Conservation (phyloP, 2,113 vertebrate species). For the Hypanus sabinus region DNA sequence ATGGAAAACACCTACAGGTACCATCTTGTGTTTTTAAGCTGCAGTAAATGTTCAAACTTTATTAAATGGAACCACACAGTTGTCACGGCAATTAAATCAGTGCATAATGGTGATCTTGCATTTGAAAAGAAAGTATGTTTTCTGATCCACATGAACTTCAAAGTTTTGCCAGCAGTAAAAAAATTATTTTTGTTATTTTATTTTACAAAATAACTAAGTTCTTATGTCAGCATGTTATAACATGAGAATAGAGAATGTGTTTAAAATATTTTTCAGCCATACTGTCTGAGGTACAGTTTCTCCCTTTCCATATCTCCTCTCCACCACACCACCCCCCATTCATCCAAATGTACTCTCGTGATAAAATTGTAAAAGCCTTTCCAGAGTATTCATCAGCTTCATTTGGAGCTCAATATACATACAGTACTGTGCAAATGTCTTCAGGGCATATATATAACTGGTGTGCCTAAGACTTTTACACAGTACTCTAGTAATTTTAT, state of each 20-base stretch:
- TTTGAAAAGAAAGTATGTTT: background rate
- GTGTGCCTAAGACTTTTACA: too few species aligned
- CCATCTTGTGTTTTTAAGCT: background rate
- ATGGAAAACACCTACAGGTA: conserved; percentile 85
- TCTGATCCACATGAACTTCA: background rate
- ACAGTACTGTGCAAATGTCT: too few species aligned
- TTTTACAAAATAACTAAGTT: background rate
- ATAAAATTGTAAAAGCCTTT: background rate
- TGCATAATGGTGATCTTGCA: background rate
- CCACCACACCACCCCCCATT: too few species aligned
- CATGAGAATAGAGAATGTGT: background rate
- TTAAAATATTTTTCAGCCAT: background rate
- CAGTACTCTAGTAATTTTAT: too few species aligned
- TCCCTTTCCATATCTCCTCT: background rate
- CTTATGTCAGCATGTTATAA: background rate
- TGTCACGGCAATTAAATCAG: background rate
- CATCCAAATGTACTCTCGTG: background rate
- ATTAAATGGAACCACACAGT: background rate
- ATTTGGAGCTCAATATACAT: too few species aligned
- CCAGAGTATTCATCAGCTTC: background rate
- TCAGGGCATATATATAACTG: too few species aligned
- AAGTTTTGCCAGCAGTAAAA: background rate
- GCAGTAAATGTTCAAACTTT: background rate
- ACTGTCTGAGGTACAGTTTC: background rate
- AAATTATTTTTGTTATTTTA: background rate